Evolutionary conservation across 2,888 invertebrate genomes (phyloP), one percentile per base, ranked within the genome.

Genomic region (Siphonodentalium dalli): DNA sequence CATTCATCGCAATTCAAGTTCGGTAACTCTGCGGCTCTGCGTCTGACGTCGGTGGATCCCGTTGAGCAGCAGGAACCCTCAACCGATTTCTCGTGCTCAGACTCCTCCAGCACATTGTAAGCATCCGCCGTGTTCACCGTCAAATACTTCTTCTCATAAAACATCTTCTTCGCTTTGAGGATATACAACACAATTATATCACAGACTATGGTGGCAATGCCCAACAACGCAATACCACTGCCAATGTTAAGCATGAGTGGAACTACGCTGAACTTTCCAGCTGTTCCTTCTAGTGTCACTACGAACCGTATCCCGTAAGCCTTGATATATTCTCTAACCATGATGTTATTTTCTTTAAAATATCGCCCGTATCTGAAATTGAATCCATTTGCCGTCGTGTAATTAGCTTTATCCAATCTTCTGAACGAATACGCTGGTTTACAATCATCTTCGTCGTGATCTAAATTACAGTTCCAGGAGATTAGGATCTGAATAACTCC

Each of bases 51-150:
- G n/a, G n/a, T n/a, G n/a, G n/a, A n/a, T n/a, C n/a, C n/a, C n/a
- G n/a, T n/a, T n/a, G n/a, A n/a, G n/a, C n/a, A n/a, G n/a, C n/a
- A n/a, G n/a, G n/a, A n/a, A n/a, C n/a, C n/a, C n/a, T n/a, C n/a
- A n/a, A n/a, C n/a, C n/a, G n/a, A n/a, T n/a, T n/a, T n/a, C n/a
- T n/a, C n/a, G n/a, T n/a, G n/a, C n/a, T n/a, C n/a, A n/a, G n/a
- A n/a, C n/a, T n/a, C n/a, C n/a, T n/a, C n/a, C n/a, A n/a, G n/a
- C n/a, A 75, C 74, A 68, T 69, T 61, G 48, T 72, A 74, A 3
- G 72, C 74, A 59, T 76, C 76, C 27, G 69, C 72, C 5, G 70
- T 75, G 90, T 71, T 90, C 89, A 73, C 88, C 89, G 81, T 88
- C 89, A 71, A 69, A 63, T 69, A 81, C 53, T 82, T 82, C 60